Evolutionary conservation across 2,888 invertebrate genomes (phyloP).

Genomic region (Alloscopus bannaensis): DNA sequence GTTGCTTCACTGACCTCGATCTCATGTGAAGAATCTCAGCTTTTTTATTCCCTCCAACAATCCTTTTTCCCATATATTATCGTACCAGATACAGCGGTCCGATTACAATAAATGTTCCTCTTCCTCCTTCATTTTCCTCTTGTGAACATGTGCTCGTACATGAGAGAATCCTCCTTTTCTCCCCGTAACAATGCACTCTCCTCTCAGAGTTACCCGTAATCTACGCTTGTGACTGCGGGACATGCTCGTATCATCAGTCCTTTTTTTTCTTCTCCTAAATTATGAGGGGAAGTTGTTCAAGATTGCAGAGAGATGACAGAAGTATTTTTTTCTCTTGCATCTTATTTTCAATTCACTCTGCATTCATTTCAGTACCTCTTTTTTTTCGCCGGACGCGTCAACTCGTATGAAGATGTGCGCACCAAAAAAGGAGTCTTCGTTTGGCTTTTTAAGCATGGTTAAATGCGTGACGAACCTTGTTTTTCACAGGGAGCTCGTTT

Average conservation of each 20-base stretch:
- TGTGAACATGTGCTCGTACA: no score
- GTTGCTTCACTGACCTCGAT: conserved; percentile 64
- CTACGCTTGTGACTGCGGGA: no score
- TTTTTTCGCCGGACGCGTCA: conserved; percentile 21
- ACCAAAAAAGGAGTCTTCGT: conserved; percentile 21
- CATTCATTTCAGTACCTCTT: conserved; percentile 22
- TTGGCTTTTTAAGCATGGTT: conserved; percentile 54
- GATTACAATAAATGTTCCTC: neutral
- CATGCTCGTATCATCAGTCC: no score
- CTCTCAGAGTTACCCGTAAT: no score
- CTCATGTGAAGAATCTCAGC: conserved; percentile 46
- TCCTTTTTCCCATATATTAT: no score
- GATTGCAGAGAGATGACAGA: conserved; percentile 38
- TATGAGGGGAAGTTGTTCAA: no score
- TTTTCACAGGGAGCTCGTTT: conserved; percentile 62
- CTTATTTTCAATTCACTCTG: neutral
- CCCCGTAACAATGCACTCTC: no score
- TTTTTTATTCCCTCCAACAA: conserved; percentile 15
- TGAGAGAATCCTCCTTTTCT: no score
- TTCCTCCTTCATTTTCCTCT: neutral
- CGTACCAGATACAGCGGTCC: neutral
- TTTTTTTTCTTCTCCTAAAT: no score
- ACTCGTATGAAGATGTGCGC: conserved; percentile 17
- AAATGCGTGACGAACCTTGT: conserved; percentile 62
- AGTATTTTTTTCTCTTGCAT: conserved; percentile 23